Conservation (phyloP, 2,797 vertebrate species). For the Cynodonichthys magdalenae region DNA sequence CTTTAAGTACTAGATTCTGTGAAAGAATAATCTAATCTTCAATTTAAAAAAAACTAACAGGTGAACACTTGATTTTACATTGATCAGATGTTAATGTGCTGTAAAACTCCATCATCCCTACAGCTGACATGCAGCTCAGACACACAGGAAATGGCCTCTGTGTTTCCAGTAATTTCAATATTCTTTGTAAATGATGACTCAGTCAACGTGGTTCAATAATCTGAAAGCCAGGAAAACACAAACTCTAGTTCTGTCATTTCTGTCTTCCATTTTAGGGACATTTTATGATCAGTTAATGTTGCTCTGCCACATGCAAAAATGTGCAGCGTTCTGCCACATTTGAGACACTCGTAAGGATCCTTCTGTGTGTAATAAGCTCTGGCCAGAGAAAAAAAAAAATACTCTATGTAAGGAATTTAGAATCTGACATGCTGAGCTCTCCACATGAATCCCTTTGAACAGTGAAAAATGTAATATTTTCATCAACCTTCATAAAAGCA, state of each 20-base stretch:
- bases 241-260: neutral
- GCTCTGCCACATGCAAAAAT: neutral
- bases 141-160: neutral
- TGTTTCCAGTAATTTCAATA: no score
- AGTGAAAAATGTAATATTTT: neutral
- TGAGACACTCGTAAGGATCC: neutral
- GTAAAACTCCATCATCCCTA: no score
- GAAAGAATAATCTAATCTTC: no score
- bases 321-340: neutral
- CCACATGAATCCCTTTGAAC: neutral
- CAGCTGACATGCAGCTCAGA: neutral
- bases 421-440: neutral
- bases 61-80: neutral
- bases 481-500: neutral
- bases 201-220: neutral
- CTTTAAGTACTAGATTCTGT: no score
- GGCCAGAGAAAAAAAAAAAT: neutral
- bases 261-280: neutral
- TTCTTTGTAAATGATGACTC: neutral
- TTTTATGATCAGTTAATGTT: neutral
- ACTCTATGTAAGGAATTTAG: neutral
- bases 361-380: neutral
- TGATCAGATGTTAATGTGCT: no score
- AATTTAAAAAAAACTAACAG: neutral
- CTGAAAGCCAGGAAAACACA: neutral